These are phyloP conservation scores for Anolis apletophallus DNA, from an alignment of 2,797 vertebrate genomes.

Conservation along the genomic window DNA sequence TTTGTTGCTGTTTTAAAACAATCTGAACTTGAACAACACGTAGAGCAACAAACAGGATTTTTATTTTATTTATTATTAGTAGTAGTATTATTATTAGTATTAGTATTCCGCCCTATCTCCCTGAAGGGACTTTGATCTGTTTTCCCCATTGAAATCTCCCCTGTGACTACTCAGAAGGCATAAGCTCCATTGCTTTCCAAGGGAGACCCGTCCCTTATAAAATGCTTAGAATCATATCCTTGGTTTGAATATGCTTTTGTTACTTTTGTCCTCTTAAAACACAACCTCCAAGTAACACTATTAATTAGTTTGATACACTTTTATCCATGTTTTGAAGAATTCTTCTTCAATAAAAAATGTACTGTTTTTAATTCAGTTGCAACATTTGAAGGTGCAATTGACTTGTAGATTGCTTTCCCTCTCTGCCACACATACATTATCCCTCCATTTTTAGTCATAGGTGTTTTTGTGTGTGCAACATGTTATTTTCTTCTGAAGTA, in stretches of 20 bases:
- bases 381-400: not conserved
- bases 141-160: too few relatives aligned
- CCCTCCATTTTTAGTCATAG: not conserved
- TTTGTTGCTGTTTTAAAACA: too few relatives aligned
- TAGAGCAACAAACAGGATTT: too few relatives aligned
- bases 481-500: constrained; percentile 16
- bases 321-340: constrained; percentile 1
- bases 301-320: constrained; percentile 18
- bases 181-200: not conserved
- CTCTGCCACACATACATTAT: not conserved
- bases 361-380: constrained; percentile 14
- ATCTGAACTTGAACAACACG: too few relatives aligned
- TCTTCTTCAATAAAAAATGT: not conserved
- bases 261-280: not conserved
- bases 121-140: too few relatives aligned
- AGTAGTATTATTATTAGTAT: too few relatives aligned
- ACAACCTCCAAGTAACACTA: not conserved
- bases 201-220: not conserved
- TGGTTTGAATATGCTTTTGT: not conserved
- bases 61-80: too few relatives aligned
- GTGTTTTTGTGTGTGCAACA: not conserved
- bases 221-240: not conserved
- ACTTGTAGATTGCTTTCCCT: not conserved
- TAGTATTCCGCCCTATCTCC: too few relatives aligned
- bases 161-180: not conserved